Evolutionary conservation across 2,797 vertebrate genomes (phyloP), one percentile per base, ranked within the genome.

Genomic region (Neosilurus mollespiculum): DNA sequence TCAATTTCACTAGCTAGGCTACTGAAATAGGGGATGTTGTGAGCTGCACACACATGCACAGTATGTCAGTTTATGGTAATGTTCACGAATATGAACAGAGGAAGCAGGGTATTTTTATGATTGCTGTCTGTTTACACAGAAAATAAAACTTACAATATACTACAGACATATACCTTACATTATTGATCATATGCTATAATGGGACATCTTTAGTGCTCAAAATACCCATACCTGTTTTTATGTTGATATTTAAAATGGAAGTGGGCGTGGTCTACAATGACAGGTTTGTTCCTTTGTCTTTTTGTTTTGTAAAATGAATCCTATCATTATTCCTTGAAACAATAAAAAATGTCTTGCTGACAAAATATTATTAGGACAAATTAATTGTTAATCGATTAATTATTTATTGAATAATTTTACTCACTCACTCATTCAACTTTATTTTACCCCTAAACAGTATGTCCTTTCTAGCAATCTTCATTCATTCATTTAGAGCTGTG

Each of bases 1-100:
- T 87, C 88, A 80, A 78, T 87, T 88, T 89, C 86, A 75, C 84
- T 81, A 81, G 87, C 85, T 87, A 66, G 87, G 81, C 80, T 67
- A 54, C 71, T 76, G 89, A 89, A 90, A 3, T 78, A 30, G 15
- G 37, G 76, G 37, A 62, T 18, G 9, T 51, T 78, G 76, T 51
- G n/a, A 20, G 37, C n/a, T 30, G 37, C 64, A 26, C 43, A 78
- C 61, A 78, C 51, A 78, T 78, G 37, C 2, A 1, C n/a, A 78
- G 76, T 51, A 78, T 53, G 43, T 20, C n/a, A 26, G 9, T 78
- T 37, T 43, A 65, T 78, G 22, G 56, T 78, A 49, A 62, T 62
- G 65, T 78, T 16, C 70, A 43, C 75, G 51, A 16, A 24, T 3
- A 62, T 5, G 7, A 4, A 37, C 18, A 49, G 37, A 10, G 76